phyloP scores from a whole-genome alignment of 2,113 vertebrate species.

The Poeciliopsis prolifica region DNA sequence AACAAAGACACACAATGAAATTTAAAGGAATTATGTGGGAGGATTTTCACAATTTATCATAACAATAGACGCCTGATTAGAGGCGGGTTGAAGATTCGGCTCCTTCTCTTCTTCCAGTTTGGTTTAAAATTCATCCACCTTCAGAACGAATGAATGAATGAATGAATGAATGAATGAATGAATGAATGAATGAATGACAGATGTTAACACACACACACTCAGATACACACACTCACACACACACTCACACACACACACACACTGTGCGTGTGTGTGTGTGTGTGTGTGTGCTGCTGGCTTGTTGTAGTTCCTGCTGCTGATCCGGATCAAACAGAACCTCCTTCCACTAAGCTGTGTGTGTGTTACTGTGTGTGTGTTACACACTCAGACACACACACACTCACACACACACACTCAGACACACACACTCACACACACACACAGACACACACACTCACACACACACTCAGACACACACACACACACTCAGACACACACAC shows the following conservation, averaged over 20 bases:
- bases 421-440: too few species aligned
- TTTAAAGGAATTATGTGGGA: neutral
- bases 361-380: too few species aligned
- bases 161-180: too few species aligned
- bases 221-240: fast-evolving
- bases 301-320: too few species aligned
- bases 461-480: fast-evolving
- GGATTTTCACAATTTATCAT: neutral
- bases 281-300: too few species aligned
- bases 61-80: neutral
- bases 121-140: too few species aligned
- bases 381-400: fast-evolving
- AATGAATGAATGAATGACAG: too few species aligned
- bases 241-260: fast-evolving
- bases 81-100: neutral
- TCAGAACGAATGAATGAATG: too few species aligned
- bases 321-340: too few species aligned
- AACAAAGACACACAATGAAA: neutral
- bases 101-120: neutral
- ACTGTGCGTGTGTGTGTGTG: too few species aligned
- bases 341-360: too few species aligned
- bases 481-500: fast-evolving
- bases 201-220: too few species aligned
- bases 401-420: fast-evolving
- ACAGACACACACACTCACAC: fast-evolving